Conservation (phyloP, 2,113 vertebrate genomes). For the Engystomops pustulosus region DNA sequence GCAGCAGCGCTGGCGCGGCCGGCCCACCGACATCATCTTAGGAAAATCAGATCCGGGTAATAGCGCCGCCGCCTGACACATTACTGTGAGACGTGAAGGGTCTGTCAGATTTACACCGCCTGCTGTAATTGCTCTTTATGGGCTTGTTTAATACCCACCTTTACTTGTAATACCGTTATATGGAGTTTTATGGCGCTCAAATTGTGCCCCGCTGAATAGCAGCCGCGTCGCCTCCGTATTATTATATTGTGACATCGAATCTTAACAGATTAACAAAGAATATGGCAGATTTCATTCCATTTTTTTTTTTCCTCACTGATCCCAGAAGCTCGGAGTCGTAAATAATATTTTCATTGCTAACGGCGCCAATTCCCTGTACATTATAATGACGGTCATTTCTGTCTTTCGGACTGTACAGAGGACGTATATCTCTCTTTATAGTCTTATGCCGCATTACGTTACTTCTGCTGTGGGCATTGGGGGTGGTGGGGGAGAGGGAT, state of each 20-base stretch:
- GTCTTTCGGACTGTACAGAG: background rate
- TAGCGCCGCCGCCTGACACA: constrained; percentile 39
- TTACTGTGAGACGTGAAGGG: constrained; percentile 36
- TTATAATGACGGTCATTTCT: constrained; percentile 22
- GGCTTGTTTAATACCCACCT: constrained; percentile 48
- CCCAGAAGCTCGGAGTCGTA: background rate
- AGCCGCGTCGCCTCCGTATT: constrained; percentile 11
- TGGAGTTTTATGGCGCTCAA: constrained; percentile 29
- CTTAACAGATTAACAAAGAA: constrained; percentile 46
- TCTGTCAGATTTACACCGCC: constrained; percentile 44
- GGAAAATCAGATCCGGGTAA: constrained; percentile 41
- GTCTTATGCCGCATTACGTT: background rate
- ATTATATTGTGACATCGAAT: constrained; percentile 35
- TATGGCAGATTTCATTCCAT: constrained; percentile 35
- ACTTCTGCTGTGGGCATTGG: background rate
- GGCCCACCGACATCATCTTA: constrained; percentile 48
- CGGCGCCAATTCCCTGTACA: background rate
- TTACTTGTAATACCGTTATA: constrained; percentile 44
- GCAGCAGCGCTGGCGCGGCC: constrained; percentile 35
- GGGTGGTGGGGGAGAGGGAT: background rate
- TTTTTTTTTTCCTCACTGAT: background rate
- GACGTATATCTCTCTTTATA: background rate
- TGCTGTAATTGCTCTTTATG: constrained; percentile 44
- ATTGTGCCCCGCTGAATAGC: constrained; percentile 1
- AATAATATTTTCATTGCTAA: constrained; percentile 25